Conservation (phyloP, 2,797 vertebrate genomes). For the Eutrigla gurnardus region DNA sequence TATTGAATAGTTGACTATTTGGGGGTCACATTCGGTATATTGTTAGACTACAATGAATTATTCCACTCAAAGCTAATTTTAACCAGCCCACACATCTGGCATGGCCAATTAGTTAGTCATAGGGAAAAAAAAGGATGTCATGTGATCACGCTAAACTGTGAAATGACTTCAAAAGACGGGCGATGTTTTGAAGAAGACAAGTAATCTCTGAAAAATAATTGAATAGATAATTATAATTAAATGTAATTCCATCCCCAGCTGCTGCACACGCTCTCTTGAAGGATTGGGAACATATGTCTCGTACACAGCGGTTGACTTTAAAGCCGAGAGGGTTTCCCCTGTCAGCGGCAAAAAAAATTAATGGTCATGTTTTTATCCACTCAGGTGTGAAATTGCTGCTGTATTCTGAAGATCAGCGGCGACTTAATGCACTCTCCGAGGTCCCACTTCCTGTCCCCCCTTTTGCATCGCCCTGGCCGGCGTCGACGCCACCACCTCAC, state of each 20-base stretch:
- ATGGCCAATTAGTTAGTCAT: constrained; percentile 30
- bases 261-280: constrained; percentile 47
- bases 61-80: constrained; percentile 14
- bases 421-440: constrained; percentile 79
- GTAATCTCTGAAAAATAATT: constrained; percentile 35
- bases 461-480: constrained; percentile 31
- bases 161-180: constrained; percentile 20
- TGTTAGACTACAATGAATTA: constrained; percentile 15
- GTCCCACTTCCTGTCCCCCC: constrained; percentile 51
- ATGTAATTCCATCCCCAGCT: constrained; percentile 28
- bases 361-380: constrained; percentile 81
- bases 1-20: too few relatives aligned
- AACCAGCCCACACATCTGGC: constrained; percentile 26
- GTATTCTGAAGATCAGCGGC: constrained; percentile 79
- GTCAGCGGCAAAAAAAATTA: constrained; percentile 76
- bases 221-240: constrained; percentile 39
- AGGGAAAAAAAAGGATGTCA: constrained; percentile 13
- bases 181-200: constrained; percentile 13
- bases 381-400: constrained; percentile 84
- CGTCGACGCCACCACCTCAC: constrained; percentile 40
- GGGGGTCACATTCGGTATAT: neutral
- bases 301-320: constrained; percentile 57
- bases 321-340: constrained; percentile 61
- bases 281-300: constrained; percentile 62
- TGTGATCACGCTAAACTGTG: constrained; percentile 29